These are phyloP conservation scores for Peromyscus leucopus DNA, from an alignment of 2,113 vertebrate genomes.

Conservation along the genomic window DNA sequence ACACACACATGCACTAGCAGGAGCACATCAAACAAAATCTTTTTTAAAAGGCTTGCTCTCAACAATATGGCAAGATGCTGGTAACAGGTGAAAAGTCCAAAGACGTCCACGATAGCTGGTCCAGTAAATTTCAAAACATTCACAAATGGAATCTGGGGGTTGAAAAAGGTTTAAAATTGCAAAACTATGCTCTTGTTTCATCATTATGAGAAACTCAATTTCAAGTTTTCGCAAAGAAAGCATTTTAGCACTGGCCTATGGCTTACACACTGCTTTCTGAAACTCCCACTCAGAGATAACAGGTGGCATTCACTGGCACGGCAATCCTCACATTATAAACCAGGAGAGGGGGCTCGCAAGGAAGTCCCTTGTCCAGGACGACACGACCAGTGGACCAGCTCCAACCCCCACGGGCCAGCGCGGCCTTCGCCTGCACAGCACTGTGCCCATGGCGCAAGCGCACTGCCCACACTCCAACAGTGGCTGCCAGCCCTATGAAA, in stretches of 20 bases:
- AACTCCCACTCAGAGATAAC: neutral
- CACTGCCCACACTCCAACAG: neutral
- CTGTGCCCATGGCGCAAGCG: neutral
- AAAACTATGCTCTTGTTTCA: constrained; percentile 12
- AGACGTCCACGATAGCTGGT: neutral
- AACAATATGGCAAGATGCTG: constrained; percentile 30
- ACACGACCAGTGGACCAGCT: neutral
- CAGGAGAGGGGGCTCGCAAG: neutral
- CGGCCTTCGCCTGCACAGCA: neutral
- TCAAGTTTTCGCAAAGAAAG: constrained; percentile 54
- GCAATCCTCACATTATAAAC: neutral
- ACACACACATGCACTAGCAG: neutral
- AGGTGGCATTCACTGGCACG: neutral
- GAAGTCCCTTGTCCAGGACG: neutral
- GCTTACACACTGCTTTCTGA: constrained; percentile 27
- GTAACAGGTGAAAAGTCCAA: neutral
- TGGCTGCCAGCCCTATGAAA: neutral
- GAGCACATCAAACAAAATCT: neutral
- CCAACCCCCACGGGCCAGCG: neutral
- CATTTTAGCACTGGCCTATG: neutral
- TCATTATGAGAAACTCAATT: constrained; percentile 54
- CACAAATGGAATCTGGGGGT: neutral
- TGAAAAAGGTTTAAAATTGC: constrained; percentile 1
- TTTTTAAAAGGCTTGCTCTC: neutral
- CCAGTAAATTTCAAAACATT: constrained; percentile 32